These are phyloP conservation scores for Ethmia dodecea DNA, from an alignment of 2,888 invertebrate genomes.

Conservation along the genomic window DNA sequence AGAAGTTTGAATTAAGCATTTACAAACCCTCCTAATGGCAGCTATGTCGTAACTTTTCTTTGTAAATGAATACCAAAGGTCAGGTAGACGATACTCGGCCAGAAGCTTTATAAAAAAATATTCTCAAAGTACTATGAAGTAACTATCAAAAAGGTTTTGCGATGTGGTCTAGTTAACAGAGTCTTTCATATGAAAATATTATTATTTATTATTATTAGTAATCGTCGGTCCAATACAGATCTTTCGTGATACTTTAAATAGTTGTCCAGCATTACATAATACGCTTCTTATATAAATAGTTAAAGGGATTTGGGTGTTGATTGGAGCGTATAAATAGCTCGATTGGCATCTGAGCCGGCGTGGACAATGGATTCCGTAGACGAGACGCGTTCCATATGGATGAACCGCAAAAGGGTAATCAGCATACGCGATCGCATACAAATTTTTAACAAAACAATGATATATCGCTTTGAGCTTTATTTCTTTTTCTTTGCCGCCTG, in stretches of 20 bases:
- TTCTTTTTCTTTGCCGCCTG: no score
- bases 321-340: constrained; percentile 63
- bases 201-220: no score
- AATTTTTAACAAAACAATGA: constrained; percentile 37
- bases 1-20: no score
- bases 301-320: constrained; percentile 45
- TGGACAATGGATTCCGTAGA: constrained; percentile 72
- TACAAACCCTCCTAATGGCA: no score
- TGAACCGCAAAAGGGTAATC: constrained; percentile 63
- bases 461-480: no score
- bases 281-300: constrained; percentile 25
- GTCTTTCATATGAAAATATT: neutral
- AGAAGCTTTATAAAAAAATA: no score
- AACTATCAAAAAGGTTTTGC: no score
- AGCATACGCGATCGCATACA: constrained; percentile 39
- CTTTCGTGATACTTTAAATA: neutral
- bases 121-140: no score
- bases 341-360: constrained; percentile 46
- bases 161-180: neutral
- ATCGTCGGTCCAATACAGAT: no score
- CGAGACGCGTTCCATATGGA: constrained; percentile 72
- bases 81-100: no score
- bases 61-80: no score
- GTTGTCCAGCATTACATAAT: constrained; percentile 25
- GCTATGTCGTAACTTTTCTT: no score